Percentiles rank a stretch among this genome's conserved stretches.
These are phyloP conservation scores for Phaethornis superciliosus DNA, from an alignment of 2,113 vertebrate genomes.

Conservation along the genomic window DNA sequence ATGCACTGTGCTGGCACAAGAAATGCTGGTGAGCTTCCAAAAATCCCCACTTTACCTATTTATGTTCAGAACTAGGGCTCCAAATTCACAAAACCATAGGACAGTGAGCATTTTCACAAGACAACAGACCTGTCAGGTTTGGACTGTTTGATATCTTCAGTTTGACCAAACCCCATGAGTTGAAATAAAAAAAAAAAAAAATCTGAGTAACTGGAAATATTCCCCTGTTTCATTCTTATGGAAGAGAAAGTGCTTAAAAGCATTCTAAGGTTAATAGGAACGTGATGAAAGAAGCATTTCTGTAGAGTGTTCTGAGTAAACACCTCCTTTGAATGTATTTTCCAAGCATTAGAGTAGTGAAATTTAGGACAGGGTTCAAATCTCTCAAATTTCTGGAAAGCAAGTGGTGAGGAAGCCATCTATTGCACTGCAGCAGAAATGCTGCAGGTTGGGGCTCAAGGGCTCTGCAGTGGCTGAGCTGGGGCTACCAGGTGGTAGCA, in stretches of 20 bases:
- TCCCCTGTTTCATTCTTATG: neutral
- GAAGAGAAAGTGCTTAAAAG: conserved; percentile 40
- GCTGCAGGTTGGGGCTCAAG: neutral
- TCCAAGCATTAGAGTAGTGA: conserved; percentile 22
- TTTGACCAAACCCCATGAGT: neutral
- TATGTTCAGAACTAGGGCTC: neutral
- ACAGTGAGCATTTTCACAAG: neutral
- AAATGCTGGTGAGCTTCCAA: neutral
- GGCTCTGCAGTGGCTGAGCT: neutral
- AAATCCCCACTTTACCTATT: neutral
- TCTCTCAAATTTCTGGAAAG: neutral
- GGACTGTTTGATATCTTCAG: neutral
- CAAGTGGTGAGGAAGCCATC: neutral
- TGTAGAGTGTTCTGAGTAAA: neutral
- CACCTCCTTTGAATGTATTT: conserved; percentile 19
- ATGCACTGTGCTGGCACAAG: rapidly evolving
- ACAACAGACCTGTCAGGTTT: neutral
- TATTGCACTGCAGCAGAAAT: neutral
- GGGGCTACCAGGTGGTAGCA: neutral
- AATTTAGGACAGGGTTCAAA: conserved; percentile 18
- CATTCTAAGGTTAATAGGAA: conserved; percentile 42
- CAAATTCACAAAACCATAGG: neutral
- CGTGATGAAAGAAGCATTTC: conserved; percentile 20
- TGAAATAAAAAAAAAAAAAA: conserved; percentile 34
- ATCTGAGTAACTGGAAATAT: conserved; percentile 25